phyloP scores from a whole-genome alignment of 2,797 vertebrate genomes.

The Rhinoraja longicauda region DNA sequence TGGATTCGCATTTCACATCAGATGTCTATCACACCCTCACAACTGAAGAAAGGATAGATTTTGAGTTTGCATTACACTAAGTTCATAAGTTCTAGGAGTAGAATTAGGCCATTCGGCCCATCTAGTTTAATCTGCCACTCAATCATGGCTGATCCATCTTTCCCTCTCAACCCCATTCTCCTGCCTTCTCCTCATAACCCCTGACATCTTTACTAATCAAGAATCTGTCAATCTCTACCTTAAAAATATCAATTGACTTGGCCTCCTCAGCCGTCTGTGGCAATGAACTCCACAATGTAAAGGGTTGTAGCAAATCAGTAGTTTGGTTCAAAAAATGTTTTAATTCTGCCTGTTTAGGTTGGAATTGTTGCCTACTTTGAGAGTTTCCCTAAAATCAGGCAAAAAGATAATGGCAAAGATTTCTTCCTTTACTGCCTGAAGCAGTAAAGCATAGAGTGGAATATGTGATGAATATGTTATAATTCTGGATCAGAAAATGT shows the following conservation, averaged over 20 bases:
- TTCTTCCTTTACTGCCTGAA: neutral
- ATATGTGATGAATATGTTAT: neutral
- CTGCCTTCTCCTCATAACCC: too few species aligned
- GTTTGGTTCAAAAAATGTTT: neutral
- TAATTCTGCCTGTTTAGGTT: neutral
- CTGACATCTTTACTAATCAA: too few species aligned
- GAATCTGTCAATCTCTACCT: too few species aligned
- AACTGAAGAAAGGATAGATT: neutral
- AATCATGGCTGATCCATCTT: too few species aligned
- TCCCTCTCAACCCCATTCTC: too few species aligned
- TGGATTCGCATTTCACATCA: neutral
- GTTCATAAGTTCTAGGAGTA: too few species aligned
- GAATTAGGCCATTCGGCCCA: too few species aligned
- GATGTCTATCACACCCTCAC: neutral
- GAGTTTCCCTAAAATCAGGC: neutral
- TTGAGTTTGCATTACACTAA: neutral
- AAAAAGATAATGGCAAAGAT: neutral
- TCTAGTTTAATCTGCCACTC: too few species aligned
- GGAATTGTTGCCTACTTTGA: neutral
- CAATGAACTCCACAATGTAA: neutral
- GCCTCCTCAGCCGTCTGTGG: too few species aligned
- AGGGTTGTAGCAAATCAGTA: neutral
- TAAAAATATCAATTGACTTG: too few species aligned
- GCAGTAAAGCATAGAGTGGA: neutral
- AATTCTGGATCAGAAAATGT: neutral